Evolutionary conservation across 2,797 vertebrate genomes (phyloP), one percentile per base, ranked within the genome.

Genomic region (Tachyglossus aculeatus): DNA sequence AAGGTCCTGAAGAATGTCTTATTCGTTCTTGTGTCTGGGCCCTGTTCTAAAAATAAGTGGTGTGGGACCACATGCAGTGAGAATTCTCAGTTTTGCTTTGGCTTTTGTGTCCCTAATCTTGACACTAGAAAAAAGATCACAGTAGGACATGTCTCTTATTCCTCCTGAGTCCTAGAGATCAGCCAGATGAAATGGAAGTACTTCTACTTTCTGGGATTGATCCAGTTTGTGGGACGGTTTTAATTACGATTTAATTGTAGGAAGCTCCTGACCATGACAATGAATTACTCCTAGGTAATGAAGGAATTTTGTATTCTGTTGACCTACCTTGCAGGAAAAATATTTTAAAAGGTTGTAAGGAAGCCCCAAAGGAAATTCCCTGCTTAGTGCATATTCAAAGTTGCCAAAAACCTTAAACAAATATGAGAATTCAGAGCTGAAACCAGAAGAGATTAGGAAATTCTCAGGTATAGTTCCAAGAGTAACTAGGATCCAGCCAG

Each of bases 361-460:
- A 5, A 15, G 34, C 25, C 57, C 36, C 43, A 3, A 2, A n/a
- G 74, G 64, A 55, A 31, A 39, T 14, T 32, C 60, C n/a, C 50
- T 50, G 19, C 0, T 56, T 57, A 24, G 22, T 22, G 33, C n/a
- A 19, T 21, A 1, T 0, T 39, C 56, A 56, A 25, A 19, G 7
- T 33, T 67, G 64, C 58, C 58, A 37, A 34, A 65, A 70, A 60
- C 21, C 51, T 52, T 61, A 22, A 19, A 41, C 37, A 70, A 61
- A 67, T 43, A 12, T 45, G 41, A 5, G 37, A 41, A 41, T 36
- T 56, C 53, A 74, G 54, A 34, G 6, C 33, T 29, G 33, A 33
- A 9, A 44, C 1, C 21, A n/a, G 58, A 29, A 56, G 43, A 50
- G 32, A 39, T 38, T 50, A 36, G 64, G 29, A 50, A 48, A 19